A percentile compares a stretch with the other conserved stretches of the same genome.
These are phyloP conservation scores for Aegypius monachus DNA, from an alignment of 2,113 vertebrate species.

Conservation along the genomic window DNA sequence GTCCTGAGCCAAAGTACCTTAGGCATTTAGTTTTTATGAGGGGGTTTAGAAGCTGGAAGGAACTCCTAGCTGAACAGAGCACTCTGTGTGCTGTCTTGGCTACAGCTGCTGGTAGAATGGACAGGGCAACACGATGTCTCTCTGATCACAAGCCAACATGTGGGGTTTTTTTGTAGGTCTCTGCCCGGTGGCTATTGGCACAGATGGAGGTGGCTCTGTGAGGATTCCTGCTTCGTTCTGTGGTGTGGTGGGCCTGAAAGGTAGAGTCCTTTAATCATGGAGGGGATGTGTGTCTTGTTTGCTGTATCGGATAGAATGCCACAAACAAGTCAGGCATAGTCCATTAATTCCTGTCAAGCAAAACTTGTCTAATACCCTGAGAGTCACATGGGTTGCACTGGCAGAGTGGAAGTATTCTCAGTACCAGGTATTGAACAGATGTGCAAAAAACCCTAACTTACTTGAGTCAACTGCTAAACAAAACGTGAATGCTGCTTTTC, in stretches of 20 bases:
- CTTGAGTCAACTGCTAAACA: background rate
- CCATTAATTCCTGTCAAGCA: background rate
- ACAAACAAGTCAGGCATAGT: background rate
- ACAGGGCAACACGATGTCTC: background rate
- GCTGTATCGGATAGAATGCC: background rate
- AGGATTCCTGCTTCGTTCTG: constrained; percentile 68
- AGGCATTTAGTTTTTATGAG: background rate
- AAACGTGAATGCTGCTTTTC: background rate
- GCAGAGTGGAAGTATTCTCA: background rate
- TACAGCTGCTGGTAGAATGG: background rate
- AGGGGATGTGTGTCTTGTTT: background rate
- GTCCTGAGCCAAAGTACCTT: background rate
- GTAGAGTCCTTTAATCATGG: constrained; percentile 24
- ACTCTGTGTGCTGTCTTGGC: background rate
- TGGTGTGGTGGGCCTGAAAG: constrained; percentile 71
- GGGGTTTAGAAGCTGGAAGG: background rate
- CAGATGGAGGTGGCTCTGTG: constrained; percentile 66
- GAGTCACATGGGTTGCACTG: background rate
- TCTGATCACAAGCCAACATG: background rate
- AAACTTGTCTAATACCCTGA: background rate
- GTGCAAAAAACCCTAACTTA: background rate
- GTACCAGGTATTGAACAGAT: background rate
- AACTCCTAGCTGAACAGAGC: background rate
- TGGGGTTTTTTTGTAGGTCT: constrained; percentile 43
- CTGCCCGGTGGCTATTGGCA: constrained; percentile 67